phyloP scores from a whole-genome alignment of 2,888 invertebrate species.

The Phalera bucephala region DNA sequence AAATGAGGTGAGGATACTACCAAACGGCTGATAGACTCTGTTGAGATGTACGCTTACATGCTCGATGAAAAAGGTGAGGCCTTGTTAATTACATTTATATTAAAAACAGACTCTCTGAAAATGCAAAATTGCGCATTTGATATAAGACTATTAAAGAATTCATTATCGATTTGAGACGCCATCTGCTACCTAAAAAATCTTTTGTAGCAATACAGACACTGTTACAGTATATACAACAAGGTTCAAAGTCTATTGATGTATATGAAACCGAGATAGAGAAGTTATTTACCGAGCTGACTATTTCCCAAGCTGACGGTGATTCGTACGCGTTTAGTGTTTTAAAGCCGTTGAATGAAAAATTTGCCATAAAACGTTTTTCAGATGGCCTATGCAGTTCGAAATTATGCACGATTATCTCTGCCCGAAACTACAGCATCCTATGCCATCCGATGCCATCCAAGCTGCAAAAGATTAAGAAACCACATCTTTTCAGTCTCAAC shows the following conservation, averaged over 20 bases:
- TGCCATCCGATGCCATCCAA: conserved; percentile 8
- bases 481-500: neutral
- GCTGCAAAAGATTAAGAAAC: conserved; percentile 10
- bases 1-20: conserved; percentile 7
- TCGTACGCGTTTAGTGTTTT: conserved; percentile 2
- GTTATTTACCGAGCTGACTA: too few species aligned
- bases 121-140: too few species aligned
- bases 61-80: neutral
- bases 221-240: too few species aligned
- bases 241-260: too few species aligned
- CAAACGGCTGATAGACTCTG: conserved; percentile 6
- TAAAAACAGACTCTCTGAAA: too few species aligned
- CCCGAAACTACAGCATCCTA: conserved; percentile 7
- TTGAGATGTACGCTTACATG: conserved; percentile 9
- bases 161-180: too few species aligned
- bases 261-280: too few species aligned
- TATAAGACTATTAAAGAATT: too few species aligned
- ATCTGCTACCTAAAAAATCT: too few species aligned
- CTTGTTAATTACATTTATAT: conserved; percentile 1
- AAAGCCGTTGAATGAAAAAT: conserved; percentile 6
- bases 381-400: conserved; percentile 2
- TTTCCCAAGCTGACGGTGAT: too few species aligned
- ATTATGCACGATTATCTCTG: conserved; percentile 5
- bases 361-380: conserved; percentile 6
- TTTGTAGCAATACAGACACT: too few species aligned